Evolutionary conservation across 1,140 invertebrate genomes (phyloP), one percentile per base, ranked within the genome.

Genomic region (Drosophila cardini): DNA sequence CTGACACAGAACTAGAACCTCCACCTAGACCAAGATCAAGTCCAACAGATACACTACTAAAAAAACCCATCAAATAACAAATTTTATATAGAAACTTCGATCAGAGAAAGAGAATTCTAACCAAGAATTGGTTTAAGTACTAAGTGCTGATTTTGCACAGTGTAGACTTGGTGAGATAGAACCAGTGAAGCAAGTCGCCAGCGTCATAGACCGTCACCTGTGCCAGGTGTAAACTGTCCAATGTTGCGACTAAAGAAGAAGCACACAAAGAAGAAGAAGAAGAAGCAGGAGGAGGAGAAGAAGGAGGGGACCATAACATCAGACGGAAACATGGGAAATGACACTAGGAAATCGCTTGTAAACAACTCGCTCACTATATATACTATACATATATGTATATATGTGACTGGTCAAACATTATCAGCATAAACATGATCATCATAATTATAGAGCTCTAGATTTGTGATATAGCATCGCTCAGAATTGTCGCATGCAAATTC

Each of bases 261-360:
- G 60, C 15, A 2, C 6, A 18, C 5, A 45, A 57, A 42, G 48
- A 13, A 43, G 53, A 11, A 65, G 34, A 30, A 21, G 15, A 57
- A 57, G 55, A 40, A 32, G 32, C 8, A 11, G 26, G 4, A 21
- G 1, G 2, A 18, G 8, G 48, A 13, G 0, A 5, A 30, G 6
- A 10, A 13, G 16, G 40, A 30, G 21, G 61, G 13, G 32, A n/a
- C 21, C 21, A 32, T 10, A 36, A 55, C 58, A 50, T 18, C 60
- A 60, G 73, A 76, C 69, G 73, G 73, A 76, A 76, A 72, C 78
- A 78, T 78, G 84, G 80, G 84, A 87, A 87, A 90, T 90, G 84
- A 84, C 84, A 87, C 84, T 87, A 90, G 84, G 84, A 87, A 87
- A 87, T 87, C 80, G 84, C 84, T 89, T 78, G 84, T 87, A 89